Evolutionary conservation across 2,113 vertebrate species (phyloP).

Genomic region (Agapornis roseicollis): DNA sequence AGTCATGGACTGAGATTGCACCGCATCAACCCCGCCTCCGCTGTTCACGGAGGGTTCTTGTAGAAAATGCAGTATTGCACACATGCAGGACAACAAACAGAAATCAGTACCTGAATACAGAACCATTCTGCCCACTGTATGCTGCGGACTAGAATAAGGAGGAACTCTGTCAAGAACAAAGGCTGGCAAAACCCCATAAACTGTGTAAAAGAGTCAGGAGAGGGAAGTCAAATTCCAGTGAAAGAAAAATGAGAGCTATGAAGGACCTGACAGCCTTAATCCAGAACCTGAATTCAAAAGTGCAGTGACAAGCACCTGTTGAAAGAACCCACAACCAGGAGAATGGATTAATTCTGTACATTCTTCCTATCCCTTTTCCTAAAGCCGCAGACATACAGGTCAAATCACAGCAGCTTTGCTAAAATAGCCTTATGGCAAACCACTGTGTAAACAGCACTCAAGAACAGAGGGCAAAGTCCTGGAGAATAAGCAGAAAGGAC

Average conservation of each 20-base stretch:
- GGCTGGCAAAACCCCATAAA: not conserved
- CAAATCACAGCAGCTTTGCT: not conserved
- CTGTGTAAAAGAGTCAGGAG: not conserved
- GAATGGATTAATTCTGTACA: not conserved
- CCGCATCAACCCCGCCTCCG: rapidly evolving
- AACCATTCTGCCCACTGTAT: not conserved
- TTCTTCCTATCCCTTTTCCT: not conserved
- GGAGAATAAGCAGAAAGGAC: not conserved
- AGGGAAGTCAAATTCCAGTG: not conserved
- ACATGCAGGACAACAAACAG: not conserved
- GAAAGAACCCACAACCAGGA: not conserved
- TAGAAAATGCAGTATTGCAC: too few relatives aligned
- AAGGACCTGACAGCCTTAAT: not conserved
- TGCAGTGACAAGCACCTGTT: not conserved
- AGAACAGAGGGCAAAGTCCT: not conserved
- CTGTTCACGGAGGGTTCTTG: not conserved
- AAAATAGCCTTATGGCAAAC: not conserved
- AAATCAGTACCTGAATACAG: not conserved
- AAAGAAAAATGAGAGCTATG: not conserved
- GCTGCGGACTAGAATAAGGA: not conserved
- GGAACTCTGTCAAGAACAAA: not conserved
- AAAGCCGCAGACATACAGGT: not conserved
- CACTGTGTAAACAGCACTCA: too few relatives aligned
- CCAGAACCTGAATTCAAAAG: not conserved
- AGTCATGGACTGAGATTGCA: not conserved